Evolutionary conservation across 2,113 vertebrate species (phyloP).

Genomic region (Calyptommatus sinebrachiatus): DNA sequence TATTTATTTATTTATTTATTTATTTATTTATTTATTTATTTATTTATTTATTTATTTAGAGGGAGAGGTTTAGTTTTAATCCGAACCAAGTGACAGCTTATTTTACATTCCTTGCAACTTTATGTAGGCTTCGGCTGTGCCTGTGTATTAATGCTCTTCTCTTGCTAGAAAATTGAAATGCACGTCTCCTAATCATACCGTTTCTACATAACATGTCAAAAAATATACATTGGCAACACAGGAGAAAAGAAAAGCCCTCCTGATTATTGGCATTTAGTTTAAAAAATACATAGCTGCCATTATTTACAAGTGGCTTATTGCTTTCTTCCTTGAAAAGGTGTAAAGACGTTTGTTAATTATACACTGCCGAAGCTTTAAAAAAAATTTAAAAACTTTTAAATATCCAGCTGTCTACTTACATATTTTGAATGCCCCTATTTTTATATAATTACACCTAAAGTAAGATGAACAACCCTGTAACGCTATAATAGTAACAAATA

Average conservation of each 20-base stretch:
- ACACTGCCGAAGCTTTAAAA: conserved; percentile 57
- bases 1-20: not conserved
- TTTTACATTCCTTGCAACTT: conserved; percentile 55
- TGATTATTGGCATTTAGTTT: conserved; percentile 70
- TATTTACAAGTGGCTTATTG: conserved; percentile 75
- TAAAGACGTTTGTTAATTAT: conserved; percentile 74
- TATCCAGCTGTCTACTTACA: conserved; percentile 51
- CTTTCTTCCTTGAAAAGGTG: conserved; percentile 69
- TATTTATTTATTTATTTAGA: not conserved
- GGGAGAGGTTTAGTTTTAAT: not conserved
- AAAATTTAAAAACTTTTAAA: conserved; percentile 17
- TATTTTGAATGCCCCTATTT: conserved; percentile 65
- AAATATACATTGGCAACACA: conserved; percentile 55
- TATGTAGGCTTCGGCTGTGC: conserved; percentile 56
- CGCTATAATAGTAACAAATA: conserved; percentile 56
- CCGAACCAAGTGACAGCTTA: conserved; percentile 61
- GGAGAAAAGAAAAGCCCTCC: conserved; percentile 59
- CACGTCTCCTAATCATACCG: conserved; percentile 56
- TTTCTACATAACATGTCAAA: conserved; percentile 66
- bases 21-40: not conserved
- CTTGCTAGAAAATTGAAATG: conserved; percentile 66
- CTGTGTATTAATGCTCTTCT: conserved; percentile 64
- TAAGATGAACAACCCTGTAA: conserved; percentile 65
- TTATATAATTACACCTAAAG: conserved; percentile 69
- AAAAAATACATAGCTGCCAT: conserved; percentile 64